Evolutionary conservation across 2,888 invertebrate species (phyloP), one percentile per base, ranked within the genome.

Genomic region (Byasa hedistus): DNA sequence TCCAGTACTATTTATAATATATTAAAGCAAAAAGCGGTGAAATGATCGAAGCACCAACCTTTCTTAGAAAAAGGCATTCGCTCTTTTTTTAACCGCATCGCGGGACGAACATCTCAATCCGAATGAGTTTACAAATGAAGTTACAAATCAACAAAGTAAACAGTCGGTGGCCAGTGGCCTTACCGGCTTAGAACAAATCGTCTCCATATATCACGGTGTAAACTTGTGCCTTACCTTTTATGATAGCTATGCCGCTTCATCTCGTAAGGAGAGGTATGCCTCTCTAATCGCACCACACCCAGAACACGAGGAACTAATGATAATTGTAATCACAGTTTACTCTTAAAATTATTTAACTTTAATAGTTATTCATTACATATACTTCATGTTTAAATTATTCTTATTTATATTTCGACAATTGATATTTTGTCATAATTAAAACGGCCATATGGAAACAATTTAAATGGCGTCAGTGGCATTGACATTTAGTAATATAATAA

Each of bases 121-220:
- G 73, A 72, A 75, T 73, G 71, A 75, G 69, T 71, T 74, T 71
- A 78, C 77, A 79, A 77, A 78, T 76, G 75, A 77, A 79, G 78
- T 74, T 78, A 80, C 83, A 81, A 83, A 84, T 83, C 77, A 83
- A 79, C 79, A 74, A 77, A 70, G 82, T 79, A 84, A 80, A 82
- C 79, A 79, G 70, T 73, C 75, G 77, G 74, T 78, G 77, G 77
- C 75, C 69, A 72, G 71, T 58, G 52, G 58, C 68, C 69, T 70
- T 69, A 71, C 69, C 69, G 72, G 70, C 75, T 81, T 75, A 76
- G 72, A 82, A 84, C 83, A 85, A 84, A 87, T 83, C 79, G 82
- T 75, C 72, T 74, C 73, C 77, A 80, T 83, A 85, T 73, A 81
- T 81, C 79, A 82, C 79, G 64, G 70, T 71, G 76, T 76, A 75